phyloP scores from a whole-genome alignment of 2,113 vertebrate genomes.

The Aspiorhynchus laticeps region DNA sequence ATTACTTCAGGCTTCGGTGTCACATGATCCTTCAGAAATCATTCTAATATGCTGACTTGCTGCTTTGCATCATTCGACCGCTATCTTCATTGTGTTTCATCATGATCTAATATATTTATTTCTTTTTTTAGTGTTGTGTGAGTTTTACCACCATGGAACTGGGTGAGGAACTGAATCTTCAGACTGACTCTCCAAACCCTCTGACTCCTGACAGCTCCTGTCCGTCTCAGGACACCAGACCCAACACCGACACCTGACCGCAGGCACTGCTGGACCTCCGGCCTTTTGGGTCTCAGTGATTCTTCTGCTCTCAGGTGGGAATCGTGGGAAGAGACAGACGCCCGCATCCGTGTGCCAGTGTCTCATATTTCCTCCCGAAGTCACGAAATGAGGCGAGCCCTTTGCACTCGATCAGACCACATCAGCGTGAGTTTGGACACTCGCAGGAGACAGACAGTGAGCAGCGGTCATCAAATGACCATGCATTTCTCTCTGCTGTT shows the following conservation, averaged over 20 bases:
- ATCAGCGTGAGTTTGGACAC: neutral
- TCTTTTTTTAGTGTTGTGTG: constrained; percentile 68
- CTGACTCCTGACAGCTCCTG: constrained; percentile 61
- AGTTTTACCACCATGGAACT: constrained; percentile 57
- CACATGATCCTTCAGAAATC: neutral
- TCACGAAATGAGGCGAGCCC: neutral
- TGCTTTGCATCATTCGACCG: neutral
- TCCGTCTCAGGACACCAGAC: constrained; percentile 54
- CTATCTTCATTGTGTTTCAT: neutral
- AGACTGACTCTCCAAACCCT: constrained; percentile 45
- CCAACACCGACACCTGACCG: constrained; percentile 63
- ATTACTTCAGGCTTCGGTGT: neutral
- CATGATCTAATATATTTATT: neutral
- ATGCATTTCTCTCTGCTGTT: neutral
- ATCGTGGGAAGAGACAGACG: neutral
- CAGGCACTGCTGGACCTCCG: constrained; percentile 44
- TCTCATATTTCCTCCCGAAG: neutral
- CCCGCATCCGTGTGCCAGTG: neutral
- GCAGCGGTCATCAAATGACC: neutral
- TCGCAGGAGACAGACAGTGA: neutral
- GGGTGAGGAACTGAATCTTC: constrained; percentile 3
- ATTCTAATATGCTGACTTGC: neutral
- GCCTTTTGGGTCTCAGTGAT: neutral
- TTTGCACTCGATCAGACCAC: neutral
- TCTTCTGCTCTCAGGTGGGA: neutral